Evolutionary conservation across 2,113 vertebrate species (phyloP).

Genomic region (Chauna torquata): DNA sequence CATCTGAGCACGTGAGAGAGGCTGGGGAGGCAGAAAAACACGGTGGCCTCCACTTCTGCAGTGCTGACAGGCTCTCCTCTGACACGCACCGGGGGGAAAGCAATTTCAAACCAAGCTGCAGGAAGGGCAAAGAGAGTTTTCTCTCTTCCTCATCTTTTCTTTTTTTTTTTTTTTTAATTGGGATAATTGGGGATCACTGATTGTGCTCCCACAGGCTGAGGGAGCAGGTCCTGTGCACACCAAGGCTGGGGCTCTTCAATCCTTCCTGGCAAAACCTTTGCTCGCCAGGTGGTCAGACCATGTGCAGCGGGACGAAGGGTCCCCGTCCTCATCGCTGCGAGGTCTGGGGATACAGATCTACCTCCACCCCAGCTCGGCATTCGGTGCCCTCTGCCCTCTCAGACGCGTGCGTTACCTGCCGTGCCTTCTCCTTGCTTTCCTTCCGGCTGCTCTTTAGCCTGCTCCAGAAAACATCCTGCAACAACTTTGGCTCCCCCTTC

Average conservation of each 20-base stretch:
- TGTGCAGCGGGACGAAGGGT: neutral
- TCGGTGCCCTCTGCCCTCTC: neutral
- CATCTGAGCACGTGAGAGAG: conserved; percentile 37
- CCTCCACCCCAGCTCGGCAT: neutral
- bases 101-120: neutral
- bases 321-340: neutral
- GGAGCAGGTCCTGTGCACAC: neutral
- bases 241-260: neutral
- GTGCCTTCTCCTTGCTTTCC: neutral
- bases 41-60: neutral
- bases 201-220: neutral
- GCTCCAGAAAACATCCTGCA: conserved; percentile 32
- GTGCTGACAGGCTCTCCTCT: neutral
- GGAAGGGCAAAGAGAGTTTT: neutral
- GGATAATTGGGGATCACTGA: conserved; percentile 2
- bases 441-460: neutral
- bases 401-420: conserved; percentile 6
- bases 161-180: neutral
- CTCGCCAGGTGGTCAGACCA: neutral
- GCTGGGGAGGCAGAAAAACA: neutral
- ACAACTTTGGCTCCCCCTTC: conserved; percentile 25
- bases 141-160: neutral
- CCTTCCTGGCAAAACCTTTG: neutral
- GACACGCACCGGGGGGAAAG: neutral
- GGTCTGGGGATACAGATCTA: neutral